Evolutionary conservation across 2,113 vertebrate species (phyloP).

Genomic region (Porphyrio hochstetteri): DNA sequence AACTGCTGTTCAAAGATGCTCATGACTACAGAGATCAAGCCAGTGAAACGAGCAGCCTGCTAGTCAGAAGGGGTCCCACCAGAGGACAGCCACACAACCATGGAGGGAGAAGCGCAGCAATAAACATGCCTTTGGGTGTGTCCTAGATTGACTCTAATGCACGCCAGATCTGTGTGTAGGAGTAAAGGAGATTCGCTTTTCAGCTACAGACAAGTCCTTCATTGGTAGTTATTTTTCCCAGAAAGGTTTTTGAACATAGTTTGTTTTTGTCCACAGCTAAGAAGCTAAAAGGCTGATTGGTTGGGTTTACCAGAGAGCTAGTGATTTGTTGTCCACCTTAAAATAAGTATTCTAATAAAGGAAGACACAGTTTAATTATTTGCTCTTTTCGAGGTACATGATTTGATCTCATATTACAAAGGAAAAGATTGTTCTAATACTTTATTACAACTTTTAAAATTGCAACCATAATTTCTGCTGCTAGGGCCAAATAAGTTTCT

Average conservation of each 20-base stretch:
- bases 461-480: not conserved
- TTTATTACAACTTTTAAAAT: constrained; percentile 16
- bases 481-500: not conserved
- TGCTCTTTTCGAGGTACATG: not conserved
- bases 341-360: not conserved
- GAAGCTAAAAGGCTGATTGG: not conserved
- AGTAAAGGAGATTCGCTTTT: not conserved
- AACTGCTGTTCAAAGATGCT: not conserved
- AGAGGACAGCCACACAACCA: rapidly evolving
- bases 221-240: not conserved
- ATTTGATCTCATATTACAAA: not conserved
- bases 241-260: not conserved
- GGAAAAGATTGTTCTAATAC: not conserved
- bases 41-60: not conserved
- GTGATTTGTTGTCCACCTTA: not conserved
- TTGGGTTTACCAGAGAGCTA: not conserved
- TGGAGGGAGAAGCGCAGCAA: not conserved
- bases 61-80: not conserved
- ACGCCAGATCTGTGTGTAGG: not conserved
- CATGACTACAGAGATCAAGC: not conserved
- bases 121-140: not conserved
- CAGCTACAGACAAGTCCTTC: not conserved
- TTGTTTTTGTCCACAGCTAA: not conserved
- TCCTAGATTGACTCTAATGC: not conserved
- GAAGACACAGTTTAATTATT: constrained; percentile 20